Evolutionary conservation across 2,113 vertebrate species (phyloP).

Genomic region (Mixornis gularis): DNA sequence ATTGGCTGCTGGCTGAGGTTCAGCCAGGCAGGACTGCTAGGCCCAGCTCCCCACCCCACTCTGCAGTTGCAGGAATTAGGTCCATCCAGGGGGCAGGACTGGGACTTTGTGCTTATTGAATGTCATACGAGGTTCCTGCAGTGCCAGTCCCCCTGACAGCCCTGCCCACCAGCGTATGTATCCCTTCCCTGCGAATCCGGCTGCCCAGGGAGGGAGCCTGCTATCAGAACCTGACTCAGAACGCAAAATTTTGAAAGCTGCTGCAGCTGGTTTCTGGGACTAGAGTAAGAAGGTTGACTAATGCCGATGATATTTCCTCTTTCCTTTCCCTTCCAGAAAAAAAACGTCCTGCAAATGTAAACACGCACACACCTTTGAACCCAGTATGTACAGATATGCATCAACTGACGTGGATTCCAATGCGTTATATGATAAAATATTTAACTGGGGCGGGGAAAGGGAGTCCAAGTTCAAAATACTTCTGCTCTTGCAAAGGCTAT

Average conservation of each 20-base stretch:
- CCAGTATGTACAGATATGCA: constrained; percentile 2
- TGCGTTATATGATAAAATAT: neutral
- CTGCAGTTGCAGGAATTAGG: neutral
- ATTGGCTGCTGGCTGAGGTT: neutral
- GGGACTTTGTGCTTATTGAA: neutral
- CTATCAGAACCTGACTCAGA: constrained; percentile 45
- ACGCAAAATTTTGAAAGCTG: neutral
- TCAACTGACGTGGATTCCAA: constrained; percentile 41
- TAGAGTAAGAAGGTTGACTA: constrained; percentile 4
- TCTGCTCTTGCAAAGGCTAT: constrained; percentile 25
- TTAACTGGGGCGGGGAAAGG: constrained; percentile 37
- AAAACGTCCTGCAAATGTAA: neutral
- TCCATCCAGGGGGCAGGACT: neutral
- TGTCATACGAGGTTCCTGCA: neutral
- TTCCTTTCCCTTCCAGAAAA: constrained; percentile 27
- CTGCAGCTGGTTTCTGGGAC: neutral
- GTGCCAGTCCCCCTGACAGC: neutral
- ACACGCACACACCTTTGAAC: constrained; percentile 47
- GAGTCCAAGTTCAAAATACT: constrained; percentile 43
- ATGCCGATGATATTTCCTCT: constrained; percentile 8
- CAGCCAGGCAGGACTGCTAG: neutral
- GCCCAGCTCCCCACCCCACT: accelerated
- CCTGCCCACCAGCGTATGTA: accelerated
- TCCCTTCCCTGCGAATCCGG: neutral
- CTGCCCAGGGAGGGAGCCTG: accelerated